Conservation (phyloP, 2,113 vertebrate species). For the Scomber scombrus region DNA sequence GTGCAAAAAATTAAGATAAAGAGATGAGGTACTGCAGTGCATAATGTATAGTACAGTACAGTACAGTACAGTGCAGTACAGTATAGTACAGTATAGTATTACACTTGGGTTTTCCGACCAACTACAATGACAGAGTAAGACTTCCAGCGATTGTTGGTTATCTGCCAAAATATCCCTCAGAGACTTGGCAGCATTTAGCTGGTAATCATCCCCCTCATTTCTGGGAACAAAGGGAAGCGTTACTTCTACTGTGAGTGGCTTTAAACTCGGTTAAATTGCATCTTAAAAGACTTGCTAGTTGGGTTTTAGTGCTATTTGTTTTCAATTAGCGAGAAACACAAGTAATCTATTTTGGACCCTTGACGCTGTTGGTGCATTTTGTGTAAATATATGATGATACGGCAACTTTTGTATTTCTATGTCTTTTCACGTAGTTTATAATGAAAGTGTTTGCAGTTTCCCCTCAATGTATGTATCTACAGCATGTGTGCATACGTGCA, state of each 20-base stretch:
- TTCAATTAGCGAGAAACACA: not conserved
- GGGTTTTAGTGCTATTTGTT: not conserved
- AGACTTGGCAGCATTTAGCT: constrained; percentile 6
- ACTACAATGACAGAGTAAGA: not conserved
- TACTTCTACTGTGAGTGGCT: not conserved
- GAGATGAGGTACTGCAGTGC: too few species aligned
- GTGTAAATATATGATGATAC: not conserved
- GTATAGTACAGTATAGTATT: too few species aligned
- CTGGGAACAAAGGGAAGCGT: not conserved
- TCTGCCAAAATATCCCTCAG: not conserved
- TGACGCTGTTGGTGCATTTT: too few species aligned
- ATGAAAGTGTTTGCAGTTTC: not conserved
- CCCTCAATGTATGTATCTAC: not conserved
- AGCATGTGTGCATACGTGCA: too few species aligned
- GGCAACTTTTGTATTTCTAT: too few species aligned
- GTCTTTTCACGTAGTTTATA: not conserved
- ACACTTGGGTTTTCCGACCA: too few species aligned
- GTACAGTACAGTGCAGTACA: too few species aligned
- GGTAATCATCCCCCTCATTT: constrained; percentile 4
- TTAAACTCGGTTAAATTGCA: constrained; percentile 5
- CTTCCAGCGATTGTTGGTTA: not conserved
- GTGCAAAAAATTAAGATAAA: too few species aligned
- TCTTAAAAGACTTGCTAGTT: constrained; percentile 1
- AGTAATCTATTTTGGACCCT: not conserved
- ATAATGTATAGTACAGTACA: too few species aligned